Percentiles rank a stretch among this genome's conserved stretches.
Conservation (phyloP, 2,888 invertebrate genomes). For the Prosapia bicincta region DNA sequence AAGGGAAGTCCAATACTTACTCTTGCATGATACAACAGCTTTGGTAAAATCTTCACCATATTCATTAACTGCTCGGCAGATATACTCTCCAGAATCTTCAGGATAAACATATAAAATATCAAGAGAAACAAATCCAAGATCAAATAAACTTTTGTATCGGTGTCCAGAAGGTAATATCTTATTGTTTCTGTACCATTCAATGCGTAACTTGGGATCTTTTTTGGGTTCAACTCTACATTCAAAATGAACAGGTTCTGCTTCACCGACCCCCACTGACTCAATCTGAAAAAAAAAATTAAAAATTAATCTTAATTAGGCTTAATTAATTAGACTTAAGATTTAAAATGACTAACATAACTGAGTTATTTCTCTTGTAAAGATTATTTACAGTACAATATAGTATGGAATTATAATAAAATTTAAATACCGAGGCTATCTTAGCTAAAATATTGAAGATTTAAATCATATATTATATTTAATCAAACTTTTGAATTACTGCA, state of each 20-base stretch:
- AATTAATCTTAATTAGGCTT: not conserved
- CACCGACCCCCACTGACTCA: slow-evolving; percentile 77
- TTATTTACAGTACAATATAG: too few species aligned
- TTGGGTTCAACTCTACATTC: slow-evolving; percentile 95
- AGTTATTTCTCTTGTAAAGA: too few species aligned
- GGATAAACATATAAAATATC: slow-evolving; percentile 91
- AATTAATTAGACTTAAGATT: too few species aligned
- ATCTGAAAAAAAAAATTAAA: slow-evolving; percentile 51
- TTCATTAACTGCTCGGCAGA: slow-evolving; percentile 87
- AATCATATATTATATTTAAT: too few species aligned
- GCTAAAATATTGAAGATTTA: too few species aligned
- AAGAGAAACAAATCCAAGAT: slow-evolving; percentile 90
- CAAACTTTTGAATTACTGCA: too few species aligned
- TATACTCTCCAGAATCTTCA: slow-evolving; percentile 93
- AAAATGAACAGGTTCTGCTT: slow-evolving; percentile 90
- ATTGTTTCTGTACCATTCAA: slow-evolving; percentile 62
- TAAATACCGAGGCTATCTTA: too few species aligned
- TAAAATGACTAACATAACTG: too few species aligned
- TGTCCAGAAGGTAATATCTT: slow-evolving; percentile 85
- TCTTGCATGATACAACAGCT: slow-evolving; percentile 74
- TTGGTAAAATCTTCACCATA: slow-evolving; percentile 87
- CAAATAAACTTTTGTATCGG: slow-evolving; percentile 86
- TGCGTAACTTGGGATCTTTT: slow-evolving; percentile 78
- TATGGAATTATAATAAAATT: too few species aligned
- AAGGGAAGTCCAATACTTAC: too few species aligned